Evolutionary conservation across 2,113 vertebrate genomes (phyloP).

Genomic region (Cyprinodon brontotheroides): DNA sequence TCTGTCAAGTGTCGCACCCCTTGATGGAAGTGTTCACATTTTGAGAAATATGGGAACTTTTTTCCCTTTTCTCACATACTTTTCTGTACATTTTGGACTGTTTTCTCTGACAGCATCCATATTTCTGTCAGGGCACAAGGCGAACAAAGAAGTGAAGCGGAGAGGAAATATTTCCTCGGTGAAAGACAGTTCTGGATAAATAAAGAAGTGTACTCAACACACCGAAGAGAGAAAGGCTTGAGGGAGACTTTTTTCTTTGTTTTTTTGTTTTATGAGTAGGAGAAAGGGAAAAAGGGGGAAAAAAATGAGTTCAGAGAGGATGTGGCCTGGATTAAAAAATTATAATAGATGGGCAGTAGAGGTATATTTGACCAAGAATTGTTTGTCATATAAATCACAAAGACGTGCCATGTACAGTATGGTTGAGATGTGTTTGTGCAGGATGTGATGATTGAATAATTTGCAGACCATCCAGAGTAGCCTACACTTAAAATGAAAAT

Average conservation of each 20-base stretch:
- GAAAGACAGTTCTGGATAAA: constrained; percentile 70
- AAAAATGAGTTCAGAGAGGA: constrained; percentile 36
- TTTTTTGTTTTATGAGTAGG: constrained; percentile 13
- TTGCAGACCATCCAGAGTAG: background rate
- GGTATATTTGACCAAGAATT: constrained; percentile 15
- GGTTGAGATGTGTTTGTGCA: background rate
- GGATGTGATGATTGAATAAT: background rate
- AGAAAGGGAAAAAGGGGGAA: constrained; percentile 14
- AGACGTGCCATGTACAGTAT: background rate
- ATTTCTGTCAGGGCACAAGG: constrained; percentile 55
- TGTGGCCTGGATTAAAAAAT: constrained; percentile 32
- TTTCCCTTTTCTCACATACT: background rate
- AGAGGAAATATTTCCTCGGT: constrained; percentile 50
- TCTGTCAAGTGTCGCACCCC: background rate
- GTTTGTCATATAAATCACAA: background rate
- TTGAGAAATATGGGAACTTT: constrained; percentile 3
- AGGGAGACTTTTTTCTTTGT: constrained; percentile 34
- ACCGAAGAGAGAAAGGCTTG: constrained; percentile 35
- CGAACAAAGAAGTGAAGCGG: constrained; percentile 51
- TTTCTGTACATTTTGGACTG: constrained; percentile 21
- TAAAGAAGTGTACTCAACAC: constrained; percentile 56
- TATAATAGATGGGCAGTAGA: constrained; percentile 16
- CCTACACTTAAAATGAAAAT: background rate
- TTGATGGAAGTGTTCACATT: constrained; percentile 13
- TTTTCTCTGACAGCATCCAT: constrained; percentile 32